A percentile compares a stretch with the other conserved stretches of the same genome.
phyloP scores from a whole-genome alignment of 2,888 invertebrate genomes.

The Epinotia demarniana region DNA sequence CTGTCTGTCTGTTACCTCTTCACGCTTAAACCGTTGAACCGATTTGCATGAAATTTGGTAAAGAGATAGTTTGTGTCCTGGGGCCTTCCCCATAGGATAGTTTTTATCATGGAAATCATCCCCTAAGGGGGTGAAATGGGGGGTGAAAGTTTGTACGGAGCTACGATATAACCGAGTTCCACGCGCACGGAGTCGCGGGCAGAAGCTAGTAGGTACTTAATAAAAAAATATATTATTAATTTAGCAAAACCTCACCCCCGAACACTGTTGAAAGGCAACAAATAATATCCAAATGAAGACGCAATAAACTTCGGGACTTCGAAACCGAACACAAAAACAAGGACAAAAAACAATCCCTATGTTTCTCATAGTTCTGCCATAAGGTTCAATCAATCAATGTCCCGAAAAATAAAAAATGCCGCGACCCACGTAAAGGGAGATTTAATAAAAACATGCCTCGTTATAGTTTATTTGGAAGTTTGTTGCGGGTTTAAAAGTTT shows the following conservation, averaged over 20 bases:
- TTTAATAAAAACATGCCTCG: slow-evolving; percentile 65
- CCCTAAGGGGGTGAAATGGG: no score
- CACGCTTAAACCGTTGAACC: no score
- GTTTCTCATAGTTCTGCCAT: slow-evolving; percentile 78
- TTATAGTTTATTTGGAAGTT: slow-evolving; percentile 38
- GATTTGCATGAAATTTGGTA: no score
- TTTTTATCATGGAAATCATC: no score
- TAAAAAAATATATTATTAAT: slow-evolving; percentile 24
- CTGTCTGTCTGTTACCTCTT: no score
- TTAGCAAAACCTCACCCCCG: slow-evolving; percentile 36
- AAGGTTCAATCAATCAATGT: slow-evolving; percentile 84
- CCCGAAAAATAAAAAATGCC: slow-evolving; percentile 79
- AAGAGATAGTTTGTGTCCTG: no score
- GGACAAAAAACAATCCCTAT: slow-evolving; percentile 76
- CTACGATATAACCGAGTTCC: no score
- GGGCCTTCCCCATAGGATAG: no score
- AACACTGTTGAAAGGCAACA: slow-evolving; percentile 55
- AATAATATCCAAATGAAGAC: slow-evolving; percentile 77
- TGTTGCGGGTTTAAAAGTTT: slow-evolving; percentile 13
- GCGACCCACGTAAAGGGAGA: slow-evolving; percentile 80
- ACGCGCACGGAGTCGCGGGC: no score
- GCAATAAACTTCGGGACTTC: slow-evolving; percentile 72
- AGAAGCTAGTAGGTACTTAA: neutral
- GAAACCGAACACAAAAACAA: slow-evolving; percentile 61
- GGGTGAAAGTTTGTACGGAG: no score